These are phyloP conservation scores for Tokudaia tokunoshimensis DNA, from an alignment of 2,797 vertebrate genomes.

Conservation along the genomic window DNA sequence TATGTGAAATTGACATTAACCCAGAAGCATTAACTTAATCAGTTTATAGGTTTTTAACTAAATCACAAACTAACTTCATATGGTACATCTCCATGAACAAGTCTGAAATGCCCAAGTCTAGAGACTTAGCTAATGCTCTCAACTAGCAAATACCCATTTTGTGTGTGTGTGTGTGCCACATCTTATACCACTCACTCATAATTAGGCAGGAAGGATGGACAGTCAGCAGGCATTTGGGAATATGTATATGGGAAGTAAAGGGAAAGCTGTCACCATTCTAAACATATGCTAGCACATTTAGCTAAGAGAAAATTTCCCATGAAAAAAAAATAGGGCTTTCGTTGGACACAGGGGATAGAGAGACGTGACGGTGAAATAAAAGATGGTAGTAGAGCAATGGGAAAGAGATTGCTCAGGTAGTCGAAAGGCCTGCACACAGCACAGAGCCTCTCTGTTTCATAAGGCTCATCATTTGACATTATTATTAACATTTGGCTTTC, in stretches of 20 bases:
- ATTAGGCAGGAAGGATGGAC: neutral
- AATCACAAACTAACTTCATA: neutral
- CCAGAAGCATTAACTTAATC: neutral
- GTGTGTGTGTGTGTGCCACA: neutral
- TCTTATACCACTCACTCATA: neutral
- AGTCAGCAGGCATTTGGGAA: too few relatives aligned
- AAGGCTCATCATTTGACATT: neutral
- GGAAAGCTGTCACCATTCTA: neutral
- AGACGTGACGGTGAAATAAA: neutral
- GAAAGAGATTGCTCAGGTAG: too few relatives aligned
- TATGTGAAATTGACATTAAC: neutral
- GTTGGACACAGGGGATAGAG: neutral
- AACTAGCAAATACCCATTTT: neutral
- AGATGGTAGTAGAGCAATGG: neutral
- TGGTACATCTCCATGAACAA: neutral
- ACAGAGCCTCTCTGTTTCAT: neutral
- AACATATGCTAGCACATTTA: neutral
- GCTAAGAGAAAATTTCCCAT: neutral
- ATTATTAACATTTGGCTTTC: constrained; percentile 35
- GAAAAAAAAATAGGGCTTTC: neutral
- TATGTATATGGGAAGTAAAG: neutral
- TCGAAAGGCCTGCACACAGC: neutral
- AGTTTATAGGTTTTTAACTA: neutral
- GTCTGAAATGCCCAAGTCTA: too few relatives aligned
- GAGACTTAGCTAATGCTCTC: neutral